Evolutionary conservation across 2,113 vertebrate species (phyloP).

Genomic region (Panthera uncia): DNA sequence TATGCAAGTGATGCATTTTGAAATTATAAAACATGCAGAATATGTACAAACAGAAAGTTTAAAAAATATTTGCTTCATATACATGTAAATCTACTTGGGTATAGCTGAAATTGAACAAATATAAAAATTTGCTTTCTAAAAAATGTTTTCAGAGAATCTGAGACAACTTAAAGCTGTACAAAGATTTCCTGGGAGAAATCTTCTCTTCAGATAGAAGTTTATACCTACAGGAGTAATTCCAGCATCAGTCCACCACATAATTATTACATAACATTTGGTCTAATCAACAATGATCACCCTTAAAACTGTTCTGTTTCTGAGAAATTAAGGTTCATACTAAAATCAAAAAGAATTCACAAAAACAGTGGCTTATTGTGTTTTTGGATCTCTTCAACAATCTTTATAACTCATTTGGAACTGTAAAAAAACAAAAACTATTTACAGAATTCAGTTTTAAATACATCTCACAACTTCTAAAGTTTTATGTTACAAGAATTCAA

Average conservation of each 20-base stretch:
- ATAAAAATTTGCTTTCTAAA: conserved; percentile 88
- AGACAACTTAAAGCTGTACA: conserved; percentile 90
- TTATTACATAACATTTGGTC: conserved; percentile 82
- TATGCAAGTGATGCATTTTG: conserved; percentile 83
- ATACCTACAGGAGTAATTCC: conserved; percentile 81
- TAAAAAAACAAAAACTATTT: conserved; percentile 90
- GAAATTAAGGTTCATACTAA: conserved; percentile 86
- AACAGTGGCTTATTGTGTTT: conserved; percentile 85
- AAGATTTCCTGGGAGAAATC: conserved; percentile 86
- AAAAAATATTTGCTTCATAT: conserved; percentile 92
- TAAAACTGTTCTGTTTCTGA: conserved; percentile 88
- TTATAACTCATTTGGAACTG: conserved; percentile 88
- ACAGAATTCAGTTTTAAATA: conserved; percentile 92
- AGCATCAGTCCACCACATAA: conserved; percentile 83
- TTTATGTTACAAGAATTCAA: conserved; percentile 87
- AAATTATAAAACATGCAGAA: conserved; percentile 90
- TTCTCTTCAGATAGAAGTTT: conserved; percentile 80
- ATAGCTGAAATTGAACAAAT: conserved; percentile 88
- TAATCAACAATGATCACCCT: conserved; percentile 85
- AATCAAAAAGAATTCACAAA: conserved; percentile 88
- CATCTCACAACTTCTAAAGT: conserved; percentile 88
- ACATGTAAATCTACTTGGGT: conserved; percentile 89
- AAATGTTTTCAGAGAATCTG: conserved; percentile 85
- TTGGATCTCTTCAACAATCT: conserved; percentile 87
- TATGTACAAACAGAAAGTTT: conserved; percentile 90